phyloP scores from a whole-genome alignment of 2,113 vertebrate genomes.

The Pseudopipra pipra region DNA sequence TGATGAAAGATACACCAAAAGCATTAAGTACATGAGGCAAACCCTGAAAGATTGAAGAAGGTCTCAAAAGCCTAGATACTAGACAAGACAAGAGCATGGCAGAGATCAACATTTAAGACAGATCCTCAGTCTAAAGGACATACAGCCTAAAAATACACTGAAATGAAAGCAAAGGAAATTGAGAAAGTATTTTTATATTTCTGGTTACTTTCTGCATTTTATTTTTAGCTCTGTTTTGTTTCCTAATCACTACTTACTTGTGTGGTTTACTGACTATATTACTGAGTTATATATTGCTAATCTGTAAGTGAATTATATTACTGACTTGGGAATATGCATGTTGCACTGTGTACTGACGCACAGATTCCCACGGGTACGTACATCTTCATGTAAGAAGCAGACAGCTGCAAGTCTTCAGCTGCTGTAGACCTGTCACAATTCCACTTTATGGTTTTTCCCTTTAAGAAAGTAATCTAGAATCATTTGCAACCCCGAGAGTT shows the following conservation, averaged over 20 bases:
- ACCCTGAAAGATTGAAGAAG: neutral
- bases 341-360: neutral
- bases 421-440: conserved; percentile 28
- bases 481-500: neutral
- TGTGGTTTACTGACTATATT: neutral
- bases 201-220: neutral
- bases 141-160: neutral
- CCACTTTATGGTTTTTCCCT: neutral
- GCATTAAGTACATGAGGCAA: neutral
- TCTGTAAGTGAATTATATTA: neutral
- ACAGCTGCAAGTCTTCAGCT: conserved; percentile 37
- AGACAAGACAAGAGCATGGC: neutral
- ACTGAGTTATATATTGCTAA: neutral
- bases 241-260: neutral
- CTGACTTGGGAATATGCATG: neutral
- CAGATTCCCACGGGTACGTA: neutral
- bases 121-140: neutral
- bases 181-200: neutral
- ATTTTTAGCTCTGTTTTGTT: neutral
- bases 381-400: neutral
- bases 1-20: neutral
- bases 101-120: neutral
- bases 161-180: neutral
- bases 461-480: conserved; percentile 10
- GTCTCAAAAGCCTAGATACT: neutral